Evolutionary conservation across 1,140 invertebrate species (phyloP).

Genomic region (Danaus melanippus): DNA sequence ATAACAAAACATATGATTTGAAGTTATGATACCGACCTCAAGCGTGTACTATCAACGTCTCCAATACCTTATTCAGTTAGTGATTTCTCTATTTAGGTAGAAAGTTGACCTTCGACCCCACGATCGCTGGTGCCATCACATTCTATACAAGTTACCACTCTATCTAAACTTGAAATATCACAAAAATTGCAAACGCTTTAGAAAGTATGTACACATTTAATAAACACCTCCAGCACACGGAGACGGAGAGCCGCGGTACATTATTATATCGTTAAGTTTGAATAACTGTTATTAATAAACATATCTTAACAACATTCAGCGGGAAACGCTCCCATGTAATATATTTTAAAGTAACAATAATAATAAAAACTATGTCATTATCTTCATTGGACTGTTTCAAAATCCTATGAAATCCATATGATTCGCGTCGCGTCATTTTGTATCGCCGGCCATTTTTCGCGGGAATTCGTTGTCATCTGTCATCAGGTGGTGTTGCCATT

Average conservation of each 20-base stretch:
- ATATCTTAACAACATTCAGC: too few species aligned
- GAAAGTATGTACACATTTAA: too few species aligned
- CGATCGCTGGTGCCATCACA: constrained; percentile 18
- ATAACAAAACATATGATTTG: too few species aligned
- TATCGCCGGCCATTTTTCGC: constrained; percentile 38
- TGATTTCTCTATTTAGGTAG: constrained; percentile 37
- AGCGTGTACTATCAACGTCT: too few species aligned
- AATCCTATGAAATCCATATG: constrained; percentile 23
- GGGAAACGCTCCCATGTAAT: too few species aligned
- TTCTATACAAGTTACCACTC: constrained; percentile 12
- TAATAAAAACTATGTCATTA: constrained; percentile 7
- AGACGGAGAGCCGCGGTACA: too few species aligned
- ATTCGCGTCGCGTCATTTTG: constrained; percentile 50
- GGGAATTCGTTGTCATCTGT: constrained; percentile 45
- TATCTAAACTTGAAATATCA: too few species aligned
- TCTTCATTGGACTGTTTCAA: constrained; percentile 7
- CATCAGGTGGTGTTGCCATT: constrained; percentile 54
- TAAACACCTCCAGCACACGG: too few species aligned
- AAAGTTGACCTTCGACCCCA: constrained; percentile 30
- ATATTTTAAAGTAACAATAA: neutral
- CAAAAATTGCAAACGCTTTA: too few species aligned
- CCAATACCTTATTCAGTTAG: neutral
- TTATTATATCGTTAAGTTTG: too few species aligned
- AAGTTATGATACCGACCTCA: too few species aligned
- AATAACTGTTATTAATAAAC: too few species aligned